A percentile compares a stretch with the other conserved stretches of the same genome.
phyloP scores from a whole-genome alignment of 2,888 invertebrate species.

The Tachystola acroxantha region DNA sequence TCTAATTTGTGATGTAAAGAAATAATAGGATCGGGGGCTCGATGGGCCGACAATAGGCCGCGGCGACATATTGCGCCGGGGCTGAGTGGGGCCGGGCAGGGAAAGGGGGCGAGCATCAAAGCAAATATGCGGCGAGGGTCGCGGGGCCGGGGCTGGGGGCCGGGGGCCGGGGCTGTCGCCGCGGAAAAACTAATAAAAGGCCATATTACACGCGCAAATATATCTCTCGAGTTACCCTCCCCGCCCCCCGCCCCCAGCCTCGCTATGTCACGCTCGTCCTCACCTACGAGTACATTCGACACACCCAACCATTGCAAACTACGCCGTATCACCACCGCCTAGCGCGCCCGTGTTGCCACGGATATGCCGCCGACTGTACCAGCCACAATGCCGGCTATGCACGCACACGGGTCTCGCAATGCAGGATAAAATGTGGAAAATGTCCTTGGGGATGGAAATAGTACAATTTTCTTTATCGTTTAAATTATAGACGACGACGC shows the following conservation, averaged over 20 bases:
- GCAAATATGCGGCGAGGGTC: constrained; percentile 39
- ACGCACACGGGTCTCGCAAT: no score
- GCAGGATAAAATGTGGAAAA: no score
- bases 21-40: constrained; percentile 24
- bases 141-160: neutral
- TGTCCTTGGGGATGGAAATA: no score
- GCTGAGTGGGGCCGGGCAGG: constrained; percentile 11
- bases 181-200: constrained; percentile 73
- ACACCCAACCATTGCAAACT: neutral
- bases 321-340: constrained; percentile 5
- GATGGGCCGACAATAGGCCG: constrained; percentile 10
- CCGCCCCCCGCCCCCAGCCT: constrained; percentile 10
- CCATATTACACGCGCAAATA: constrained; percentile 55
- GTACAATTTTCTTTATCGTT: no score
- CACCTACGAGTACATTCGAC: no score
- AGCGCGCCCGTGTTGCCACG: no score
- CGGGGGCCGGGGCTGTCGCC: constrained; percentile 40
- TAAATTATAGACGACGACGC: no score
- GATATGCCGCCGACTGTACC: constrained; percentile 9
- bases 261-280: no score
- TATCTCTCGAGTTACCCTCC: constrained; percentile 21
- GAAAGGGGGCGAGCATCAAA: constrained; percentile 32
- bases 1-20: constrained; percentile 37
- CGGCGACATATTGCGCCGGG: constrained; percentile 14
- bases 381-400: no score